phyloP scores from a whole-genome alignment of 1,140 invertebrate species.

The Nilaparvata lugens region DNA sequence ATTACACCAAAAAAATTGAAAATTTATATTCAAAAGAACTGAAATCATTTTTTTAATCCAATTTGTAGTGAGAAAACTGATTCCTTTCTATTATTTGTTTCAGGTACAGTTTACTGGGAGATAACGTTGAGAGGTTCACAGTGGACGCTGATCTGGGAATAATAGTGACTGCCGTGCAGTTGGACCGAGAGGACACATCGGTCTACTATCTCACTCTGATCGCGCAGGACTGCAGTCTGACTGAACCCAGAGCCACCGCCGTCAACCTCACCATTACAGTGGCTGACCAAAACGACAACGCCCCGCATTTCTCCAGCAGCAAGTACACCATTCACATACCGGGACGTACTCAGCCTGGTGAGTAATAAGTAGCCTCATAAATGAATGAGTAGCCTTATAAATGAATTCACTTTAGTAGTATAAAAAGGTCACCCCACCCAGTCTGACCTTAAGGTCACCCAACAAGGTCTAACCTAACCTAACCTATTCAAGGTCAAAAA shows the following conservation, averaged over 20 bases:
- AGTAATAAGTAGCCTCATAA: neutral
- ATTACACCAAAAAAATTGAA: too few relatives aligned
- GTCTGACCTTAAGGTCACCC: neutral
- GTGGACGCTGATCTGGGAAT: conserved; percentile 65
- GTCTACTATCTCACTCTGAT: conserved; percentile 72
- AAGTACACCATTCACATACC: conserved; percentile 69
- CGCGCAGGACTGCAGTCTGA: conserved; percentile 78
- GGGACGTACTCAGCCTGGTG: conserved; percentile 59
- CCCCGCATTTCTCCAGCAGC: conserved; percentile 61
- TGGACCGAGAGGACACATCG: conserved; percentile 71
- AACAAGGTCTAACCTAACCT: too few relatives aligned
- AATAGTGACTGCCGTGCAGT: conserved; percentile 54
- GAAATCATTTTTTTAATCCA: too few relatives aligned
- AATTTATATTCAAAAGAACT: too few relatives aligned
- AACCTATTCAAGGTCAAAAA: too few relatives aligned
- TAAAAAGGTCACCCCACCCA: too few relatives aligned
- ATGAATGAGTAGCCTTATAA: neutral
- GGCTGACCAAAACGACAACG: conserved; percentile 80
- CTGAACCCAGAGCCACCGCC: conserved; percentile 63
- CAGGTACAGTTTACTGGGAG: conserved; percentile 69
- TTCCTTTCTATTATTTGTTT: conserved; percentile 17
- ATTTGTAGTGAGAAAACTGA: too few relatives aligned
- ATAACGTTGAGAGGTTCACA: conserved; percentile 62
- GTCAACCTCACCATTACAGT: conserved; percentile 73
- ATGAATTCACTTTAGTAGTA: neutral